Evolutionary conservation across 2,113 vertebrate species (phyloP).

Genomic region (Tetrax tetrax): DNA sequence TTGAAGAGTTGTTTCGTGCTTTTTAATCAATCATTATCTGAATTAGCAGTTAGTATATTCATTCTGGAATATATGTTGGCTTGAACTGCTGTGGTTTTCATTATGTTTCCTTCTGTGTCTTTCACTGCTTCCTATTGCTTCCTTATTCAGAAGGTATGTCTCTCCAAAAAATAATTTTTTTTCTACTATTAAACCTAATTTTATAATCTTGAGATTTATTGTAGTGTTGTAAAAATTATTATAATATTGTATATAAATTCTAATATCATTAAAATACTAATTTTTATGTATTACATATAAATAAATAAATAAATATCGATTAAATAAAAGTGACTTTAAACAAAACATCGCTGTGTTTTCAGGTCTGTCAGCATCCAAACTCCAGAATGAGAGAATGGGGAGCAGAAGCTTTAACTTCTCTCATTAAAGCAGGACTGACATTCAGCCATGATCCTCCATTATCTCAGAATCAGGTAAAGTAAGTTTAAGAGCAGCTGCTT

Average conservation of each 20-base stretch:
- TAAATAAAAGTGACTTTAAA: background rate
- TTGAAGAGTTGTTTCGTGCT: background rate
- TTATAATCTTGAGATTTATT: background rate
- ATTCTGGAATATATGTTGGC: conserved; percentile 9
- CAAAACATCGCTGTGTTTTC: background rate
- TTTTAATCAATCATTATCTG: background rate
- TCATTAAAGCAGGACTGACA: conserved; percentile 94
- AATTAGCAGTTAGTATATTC: background rate
- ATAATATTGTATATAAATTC: background rate
- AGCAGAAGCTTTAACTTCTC: conserved; percentile 93
- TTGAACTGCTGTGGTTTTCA: conserved; percentile 72
- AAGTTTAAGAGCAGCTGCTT: background rate
- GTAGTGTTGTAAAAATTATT: background rate
- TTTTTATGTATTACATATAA: background rate
- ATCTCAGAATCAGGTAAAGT: conserved; percentile 92
- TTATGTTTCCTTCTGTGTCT: conserved; percentile 80
- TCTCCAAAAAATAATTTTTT: conserved; percentile 24
- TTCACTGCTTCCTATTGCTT: conserved; percentile 83
- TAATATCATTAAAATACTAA: background rate
- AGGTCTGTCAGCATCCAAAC: conserved; percentile 99
- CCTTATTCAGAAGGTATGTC: conserved; percentile 96
- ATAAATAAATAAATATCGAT: background rate
- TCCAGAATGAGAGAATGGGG: conserved; percentile 99
- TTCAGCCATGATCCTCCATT: conserved; percentile 93
- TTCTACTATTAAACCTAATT: background rate